Base-by-base conservation (phyloP, 2,888 invertebrate genomes). In the Unio pictorum region DNA sequence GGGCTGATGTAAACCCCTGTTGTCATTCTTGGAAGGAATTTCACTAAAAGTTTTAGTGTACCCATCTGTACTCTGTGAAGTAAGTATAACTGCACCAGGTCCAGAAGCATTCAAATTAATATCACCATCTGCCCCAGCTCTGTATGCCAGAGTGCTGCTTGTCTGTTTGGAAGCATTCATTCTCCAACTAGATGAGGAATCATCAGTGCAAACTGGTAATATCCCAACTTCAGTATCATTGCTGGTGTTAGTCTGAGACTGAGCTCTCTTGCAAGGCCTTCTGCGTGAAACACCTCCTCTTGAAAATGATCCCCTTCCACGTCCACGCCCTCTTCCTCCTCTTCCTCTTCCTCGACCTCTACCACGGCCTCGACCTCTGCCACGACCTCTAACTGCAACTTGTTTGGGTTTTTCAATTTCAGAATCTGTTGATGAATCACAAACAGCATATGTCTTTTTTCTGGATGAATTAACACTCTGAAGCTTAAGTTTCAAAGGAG, bases 401-500 rank as follows among this genome's bases (percentile, higher is more conserved):
- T 73, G 71, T 30, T 30, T 45, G n/a, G 71, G 54, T 26, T 20
- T 65, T 59, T 57, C 30, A 26, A 28, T 64, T 20, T 23, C 23
- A 17, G 55, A 20, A 59, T 34, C 23, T 54, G n/a, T 64, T n/a
- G 26, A 57, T 11, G 56, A 23, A 26, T 69, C 56, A 34, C 60
- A 73, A 20, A 77, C 75, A 64, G 73, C 75, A 57, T 77, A 77
- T 4, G 71, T 72, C 59, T 77, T 77, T 20, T 69, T 69, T 66
- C 61, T 65, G 2, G 74, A 74, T 26, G 70, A 59, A 11, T 68
- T 65, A n/a, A 62, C 64, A 64, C 70, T 75, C 61, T 73, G 70
- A 4, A 78, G 57, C 64, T 78, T 78, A 11, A 78, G 71, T 57
- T 78, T 78, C 20, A 78, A 61, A 17, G 78, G 78, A n/a, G 78